phyloP scores from a whole-genome alignment of 2,888 invertebrate genomes.

The Plusia festucae region DNA sequence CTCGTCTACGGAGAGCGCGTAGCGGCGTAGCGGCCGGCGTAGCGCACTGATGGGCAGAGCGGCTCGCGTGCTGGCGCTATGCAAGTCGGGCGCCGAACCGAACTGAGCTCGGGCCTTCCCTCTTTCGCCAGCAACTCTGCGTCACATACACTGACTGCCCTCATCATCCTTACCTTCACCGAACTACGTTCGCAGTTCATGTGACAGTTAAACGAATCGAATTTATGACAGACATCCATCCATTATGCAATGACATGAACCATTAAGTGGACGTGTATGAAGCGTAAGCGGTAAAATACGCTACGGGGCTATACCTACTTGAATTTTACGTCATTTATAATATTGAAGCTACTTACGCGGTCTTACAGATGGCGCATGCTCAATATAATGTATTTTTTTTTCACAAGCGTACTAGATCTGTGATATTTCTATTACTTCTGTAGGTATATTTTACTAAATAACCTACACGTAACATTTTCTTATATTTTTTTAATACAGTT shows the following conservation, averaged over 20 bases:
- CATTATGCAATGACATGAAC: constrained; percentile 47
- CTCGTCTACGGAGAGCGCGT: constrained; percentile 95
- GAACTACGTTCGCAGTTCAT: constrained; percentile 9
- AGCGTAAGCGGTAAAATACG: constrained; percentile 41
- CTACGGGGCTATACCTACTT: constrained; percentile 43
- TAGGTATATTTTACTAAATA: no score
- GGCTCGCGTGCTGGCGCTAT: constrained; percentile 77
- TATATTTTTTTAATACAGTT: not conserved
- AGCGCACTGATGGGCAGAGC: constrained; percentile 79
- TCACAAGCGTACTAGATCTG: no score
- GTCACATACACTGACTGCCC: constrained; percentile 73
- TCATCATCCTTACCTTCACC: constrained; percentile 45
- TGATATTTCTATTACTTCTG: no score
- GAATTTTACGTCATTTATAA: not conserved
- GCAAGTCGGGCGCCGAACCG: constrained; percentile 90
- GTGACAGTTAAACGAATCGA: not conserved
- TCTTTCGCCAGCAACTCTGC: constrained; percentile 75
- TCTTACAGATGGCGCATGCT: constrained; percentile 22
- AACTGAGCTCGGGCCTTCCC: constrained; percentile 81
- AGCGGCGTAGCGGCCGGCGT: constrained; percentile 91
- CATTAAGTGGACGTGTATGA: constrained; percentile 30
- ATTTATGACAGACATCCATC: constrained; percentile 1
- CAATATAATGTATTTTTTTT: no score
- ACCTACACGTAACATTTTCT: no score
- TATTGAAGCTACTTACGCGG: not conserved